Conservation (phyloP, 2,113 vertebrate genomes). For the Pedetes capensis region DNA sequence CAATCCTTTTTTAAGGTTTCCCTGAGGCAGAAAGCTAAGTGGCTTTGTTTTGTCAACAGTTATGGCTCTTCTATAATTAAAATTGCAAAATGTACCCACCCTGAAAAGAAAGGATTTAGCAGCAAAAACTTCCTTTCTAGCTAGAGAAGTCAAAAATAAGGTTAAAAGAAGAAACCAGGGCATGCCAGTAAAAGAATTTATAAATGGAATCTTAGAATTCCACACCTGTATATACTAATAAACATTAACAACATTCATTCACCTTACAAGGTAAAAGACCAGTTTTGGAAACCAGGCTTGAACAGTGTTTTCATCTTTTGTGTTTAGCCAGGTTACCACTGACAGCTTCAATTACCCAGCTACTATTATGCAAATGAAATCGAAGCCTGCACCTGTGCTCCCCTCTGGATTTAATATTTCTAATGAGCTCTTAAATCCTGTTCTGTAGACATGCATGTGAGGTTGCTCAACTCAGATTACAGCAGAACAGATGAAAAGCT, state of each 20-base stretch:
- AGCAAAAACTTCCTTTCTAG: constrained; percentile 54
- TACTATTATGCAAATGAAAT: constrained; percentile 81
- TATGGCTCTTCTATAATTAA: constrained; percentile 73
- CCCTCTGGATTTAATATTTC: constrained; percentile 76
- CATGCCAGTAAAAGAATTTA: constrained; percentile 55
- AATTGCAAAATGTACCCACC: constrained; percentile 49
- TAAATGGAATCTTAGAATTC: constrained; percentile 50
- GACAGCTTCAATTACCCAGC: constrained; percentile 76
- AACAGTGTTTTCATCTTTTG: constrained; percentile 71
- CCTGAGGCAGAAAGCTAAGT: constrained; percentile 49
- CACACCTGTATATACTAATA: constrained; percentile 74
- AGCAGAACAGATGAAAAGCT: constrained; percentile 67
- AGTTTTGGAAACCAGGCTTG: constrained; percentile 49
- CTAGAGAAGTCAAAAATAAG: constrained; percentile 11
- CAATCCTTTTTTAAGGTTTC: constrained; percentile 38
- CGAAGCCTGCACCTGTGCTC: constrained; percentile 82
- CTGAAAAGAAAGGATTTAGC: constrained; percentile 20
- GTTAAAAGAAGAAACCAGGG: constrained; percentile 15
- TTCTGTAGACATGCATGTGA: constrained; percentile 59
- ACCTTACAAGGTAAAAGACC: constrained; percentile 64
- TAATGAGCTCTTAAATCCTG: constrained; percentile 73
- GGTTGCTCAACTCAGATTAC: constrained; percentile 78
- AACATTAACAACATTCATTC: constrained; percentile 54
- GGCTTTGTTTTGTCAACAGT: constrained; percentile 62
- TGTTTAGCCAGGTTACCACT: constrained; percentile 74